Evolutionary conservation across 2,113 vertebrate genomes (phyloP).

Genomic region (Anhinga anhinga): DNA sequence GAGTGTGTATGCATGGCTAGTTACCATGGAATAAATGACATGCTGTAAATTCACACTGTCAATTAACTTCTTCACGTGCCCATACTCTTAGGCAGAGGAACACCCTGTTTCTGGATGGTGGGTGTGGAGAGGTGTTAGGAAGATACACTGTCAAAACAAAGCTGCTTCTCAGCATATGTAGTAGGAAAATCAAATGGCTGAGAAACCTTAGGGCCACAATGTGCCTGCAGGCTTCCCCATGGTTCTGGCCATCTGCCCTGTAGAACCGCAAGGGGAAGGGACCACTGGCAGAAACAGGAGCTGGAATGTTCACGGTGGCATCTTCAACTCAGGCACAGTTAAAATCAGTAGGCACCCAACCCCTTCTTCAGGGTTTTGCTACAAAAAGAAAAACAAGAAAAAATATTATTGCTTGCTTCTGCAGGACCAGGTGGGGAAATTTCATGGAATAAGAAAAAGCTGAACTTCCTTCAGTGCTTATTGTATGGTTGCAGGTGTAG

Average conservation of each 20-base stretch:
- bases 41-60: background rate
- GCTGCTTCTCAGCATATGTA: background rate
- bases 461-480: background rate
- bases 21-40: slow-evolving; percentile 19
- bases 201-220: background rate
- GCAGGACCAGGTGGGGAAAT: background rate
- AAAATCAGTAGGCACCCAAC: background rate
- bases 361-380: background rate
- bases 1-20: background rate
- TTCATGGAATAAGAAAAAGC: background rate
- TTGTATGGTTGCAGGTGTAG: background rate
- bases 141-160: slow-evolving; percentile 20
- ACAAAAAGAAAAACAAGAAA: background rate
- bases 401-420: background rate
- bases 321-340: background rate
- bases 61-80: background rate
- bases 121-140: background rate
- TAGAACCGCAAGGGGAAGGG: background rate
- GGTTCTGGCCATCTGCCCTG: background rate
- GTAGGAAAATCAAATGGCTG: background rate
- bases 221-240: background rate
- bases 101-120: slow-evolving; percentile 10
- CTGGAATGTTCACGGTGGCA: background rate
- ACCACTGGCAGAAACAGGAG: background rate
- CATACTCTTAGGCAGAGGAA: background rate